Percentiles rank a stretch among this genome's conserved stretches.
Conservation (phyloP, 2,113 vertebrate species). For the Tiliqua scincoides region DNA sequence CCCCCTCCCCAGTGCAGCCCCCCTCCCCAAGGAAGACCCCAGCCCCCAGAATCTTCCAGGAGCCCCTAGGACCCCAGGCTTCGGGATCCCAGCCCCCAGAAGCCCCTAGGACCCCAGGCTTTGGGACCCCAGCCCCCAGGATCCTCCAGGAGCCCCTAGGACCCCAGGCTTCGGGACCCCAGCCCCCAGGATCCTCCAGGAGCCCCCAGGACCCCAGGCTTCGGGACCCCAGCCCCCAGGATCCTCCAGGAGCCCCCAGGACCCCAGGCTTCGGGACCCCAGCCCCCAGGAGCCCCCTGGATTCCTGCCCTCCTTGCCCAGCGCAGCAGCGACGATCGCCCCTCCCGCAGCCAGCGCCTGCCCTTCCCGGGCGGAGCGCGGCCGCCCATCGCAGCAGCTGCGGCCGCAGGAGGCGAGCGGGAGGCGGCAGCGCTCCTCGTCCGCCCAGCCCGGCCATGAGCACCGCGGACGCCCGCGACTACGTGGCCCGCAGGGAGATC, state of each 20-base stretch:
- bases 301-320: neutral
- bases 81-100: neutral
- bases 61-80: no score
- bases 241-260: no score
- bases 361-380: neutral
- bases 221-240: no score
- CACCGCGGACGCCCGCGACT: neutral
- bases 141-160: no score
- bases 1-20: neutral
- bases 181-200: neutral
- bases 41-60: no score
- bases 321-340: neutral
- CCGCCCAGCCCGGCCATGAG: neutral
- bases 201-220: no score
- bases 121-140: neutral
- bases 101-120: neutral
- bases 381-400: neutral
- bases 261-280: no score
- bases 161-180: no score
- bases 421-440: neutral
- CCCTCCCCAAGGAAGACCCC: neutral
- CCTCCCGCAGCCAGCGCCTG: neutral
- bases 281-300: no score
- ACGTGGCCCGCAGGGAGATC: conserved; percentile 1
- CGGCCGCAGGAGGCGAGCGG: neutral